Percentiles rank a stretch among this genome's conserved stretches.
These are phyloP conservation scores for Rhagonycha fulva DNA, from an alignment of 2,888 invertebrate genomes.

Conservation along the genomic window DNA sequence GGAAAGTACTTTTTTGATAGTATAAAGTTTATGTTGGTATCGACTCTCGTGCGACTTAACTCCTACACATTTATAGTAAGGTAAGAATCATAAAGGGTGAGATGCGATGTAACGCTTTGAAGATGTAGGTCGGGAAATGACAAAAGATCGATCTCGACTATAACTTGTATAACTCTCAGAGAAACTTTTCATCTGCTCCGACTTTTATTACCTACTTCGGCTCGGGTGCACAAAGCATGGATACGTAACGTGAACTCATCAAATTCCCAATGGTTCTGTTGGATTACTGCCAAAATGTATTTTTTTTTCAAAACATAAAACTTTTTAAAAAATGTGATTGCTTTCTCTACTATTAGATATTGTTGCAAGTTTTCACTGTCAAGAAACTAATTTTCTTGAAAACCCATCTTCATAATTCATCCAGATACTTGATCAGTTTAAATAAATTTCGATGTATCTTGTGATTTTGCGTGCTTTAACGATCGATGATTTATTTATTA, in stretches of 20 bases:
- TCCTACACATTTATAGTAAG: background rate
- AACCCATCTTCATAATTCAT: background rate
- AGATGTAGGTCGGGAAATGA: constrained; percentile 17
- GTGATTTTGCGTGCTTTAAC: background rate
- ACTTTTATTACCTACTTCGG: constrained; percentile 21
- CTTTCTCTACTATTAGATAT: background rate
- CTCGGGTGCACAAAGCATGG: constrained; percentile 21
- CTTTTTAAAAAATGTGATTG: constrained; percentile 7
- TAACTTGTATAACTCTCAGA: constrained; percentile 21
- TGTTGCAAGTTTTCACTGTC: background rate
- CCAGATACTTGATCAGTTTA: background rate
- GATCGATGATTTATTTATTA: background rate
- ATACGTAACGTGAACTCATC: constrained; percentile 17
- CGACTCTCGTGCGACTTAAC: background rate
- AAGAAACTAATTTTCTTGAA: background rate
- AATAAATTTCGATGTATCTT: background rate
- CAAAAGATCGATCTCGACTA: constrained; percentile 21
- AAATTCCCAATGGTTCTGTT: constrained; percentile 15
- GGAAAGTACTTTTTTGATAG: background rate
- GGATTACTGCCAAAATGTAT: constrained; percentile 18
- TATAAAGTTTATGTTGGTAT: background rate
- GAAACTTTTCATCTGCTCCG: constrained; percentile 21
- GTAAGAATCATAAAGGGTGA: constrained; percentile 1
- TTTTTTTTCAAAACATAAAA: constrained; percentile 17
- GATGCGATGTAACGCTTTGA: constrained; percentile 2